Evolutionary conservation across 2,113 vertebrate species (phyloP).

Genomic region (Porphyrio hochstetteri): DNA sequence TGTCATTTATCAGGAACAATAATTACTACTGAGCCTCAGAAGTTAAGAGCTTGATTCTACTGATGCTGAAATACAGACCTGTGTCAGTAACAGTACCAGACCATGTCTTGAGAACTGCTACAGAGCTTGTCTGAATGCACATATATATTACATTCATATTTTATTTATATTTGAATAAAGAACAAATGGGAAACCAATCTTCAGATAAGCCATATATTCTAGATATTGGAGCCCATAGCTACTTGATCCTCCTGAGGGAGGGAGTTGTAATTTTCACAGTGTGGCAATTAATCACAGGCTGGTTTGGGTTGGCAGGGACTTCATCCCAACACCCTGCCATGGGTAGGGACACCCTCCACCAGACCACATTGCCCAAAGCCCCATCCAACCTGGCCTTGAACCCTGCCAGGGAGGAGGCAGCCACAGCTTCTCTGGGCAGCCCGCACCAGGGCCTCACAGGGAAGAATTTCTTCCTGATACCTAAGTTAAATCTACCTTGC

Average conservation of each 20-base stretch:
- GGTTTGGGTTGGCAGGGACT: too few relatives aligned
- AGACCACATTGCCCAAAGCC: too few relatives aligned
- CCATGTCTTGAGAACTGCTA: background rate
- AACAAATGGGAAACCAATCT: background rate
- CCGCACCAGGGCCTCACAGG: too few relatives aligned
- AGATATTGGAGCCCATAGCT: background rate
- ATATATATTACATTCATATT: too few relatives aligned
- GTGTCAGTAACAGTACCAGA: background rate
- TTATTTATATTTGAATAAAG: background rate
- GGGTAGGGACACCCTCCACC: too few relatives aligned
- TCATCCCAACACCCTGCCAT: too few relatives aligned
- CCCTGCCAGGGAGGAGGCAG: too few relatives aligned
- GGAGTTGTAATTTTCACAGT: slow-evolving; percentile 50
- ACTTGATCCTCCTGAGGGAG: slow-evolving; percentile 66
- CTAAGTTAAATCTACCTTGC: too few relatives aligned
- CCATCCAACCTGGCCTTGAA: too few relatives aligned
- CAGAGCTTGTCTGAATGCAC: background rate
- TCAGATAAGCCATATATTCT: background rate
- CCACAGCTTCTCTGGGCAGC: too few relatives aligned
- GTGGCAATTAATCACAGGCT: background rate
- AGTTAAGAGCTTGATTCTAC: background rate
- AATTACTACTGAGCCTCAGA: background rate
- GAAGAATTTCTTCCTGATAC: too few relatives aligned
- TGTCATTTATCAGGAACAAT: background rate
- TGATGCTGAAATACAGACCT: background rate